phyloP scores from a whole-genome alignment of 2,113 vertebrate species.

The Antechinus stuartii region DNA sequence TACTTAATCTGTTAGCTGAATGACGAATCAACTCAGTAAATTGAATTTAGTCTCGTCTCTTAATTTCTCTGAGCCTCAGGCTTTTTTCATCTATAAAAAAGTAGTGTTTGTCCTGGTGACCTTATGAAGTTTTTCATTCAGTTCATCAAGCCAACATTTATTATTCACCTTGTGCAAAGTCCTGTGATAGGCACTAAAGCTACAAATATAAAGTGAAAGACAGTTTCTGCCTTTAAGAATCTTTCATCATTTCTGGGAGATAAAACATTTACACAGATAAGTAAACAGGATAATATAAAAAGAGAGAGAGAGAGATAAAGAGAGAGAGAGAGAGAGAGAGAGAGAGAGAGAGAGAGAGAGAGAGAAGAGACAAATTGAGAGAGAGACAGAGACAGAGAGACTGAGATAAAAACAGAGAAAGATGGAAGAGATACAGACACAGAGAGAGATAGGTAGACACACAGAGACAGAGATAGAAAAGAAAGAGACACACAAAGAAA shows the following conservation, averaged over 20 bases:
- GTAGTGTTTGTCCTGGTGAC: background rate
- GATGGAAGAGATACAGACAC: too few species aligned
- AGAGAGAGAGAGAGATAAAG: too few species aligned
- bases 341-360: too few species aligned
- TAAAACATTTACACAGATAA: background rate
- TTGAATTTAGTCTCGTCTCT: background rate
- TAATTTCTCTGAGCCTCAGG: background rate
- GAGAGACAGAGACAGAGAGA: too few species aligned
- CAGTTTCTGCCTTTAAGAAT: background rate
- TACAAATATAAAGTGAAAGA: background rate
- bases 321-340: too few species aligned
- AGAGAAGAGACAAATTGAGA: too few species aligned
- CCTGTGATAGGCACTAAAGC: background rate
- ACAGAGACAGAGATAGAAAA: too few species aligned
- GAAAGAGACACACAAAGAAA: too few species aligned
- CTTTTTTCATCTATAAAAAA: background rate
- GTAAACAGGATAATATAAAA: background rate
- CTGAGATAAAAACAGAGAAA: too few species aligned
- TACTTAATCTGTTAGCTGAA: background rate
- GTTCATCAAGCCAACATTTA: background rate
- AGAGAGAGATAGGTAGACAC: too few species aligned
- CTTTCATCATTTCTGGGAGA: background rate
- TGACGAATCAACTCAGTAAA: background rate
- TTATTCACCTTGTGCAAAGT: background rate
- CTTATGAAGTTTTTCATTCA: background rate